phyloP scores from a whole-genome alignment of 2,797 vertebrate species.

The Tamandua tetradactyla region DNA sequence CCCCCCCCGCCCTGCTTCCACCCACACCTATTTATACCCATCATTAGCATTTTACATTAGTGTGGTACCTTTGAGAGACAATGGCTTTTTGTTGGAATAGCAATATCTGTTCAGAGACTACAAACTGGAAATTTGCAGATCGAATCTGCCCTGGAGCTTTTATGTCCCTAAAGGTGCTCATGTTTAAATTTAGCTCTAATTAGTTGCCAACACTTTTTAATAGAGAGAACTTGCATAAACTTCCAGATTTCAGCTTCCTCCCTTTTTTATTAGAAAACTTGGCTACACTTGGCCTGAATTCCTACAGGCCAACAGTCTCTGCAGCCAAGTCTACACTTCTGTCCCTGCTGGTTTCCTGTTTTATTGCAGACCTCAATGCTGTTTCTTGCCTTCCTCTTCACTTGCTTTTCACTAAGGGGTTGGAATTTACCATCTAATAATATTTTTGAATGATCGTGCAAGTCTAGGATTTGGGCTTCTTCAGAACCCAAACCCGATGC shows the following conservation, averaged over 20 bases:
- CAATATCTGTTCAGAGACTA: background rate
- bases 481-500: background rate
- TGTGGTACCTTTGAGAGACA: no score
- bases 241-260: background rate
- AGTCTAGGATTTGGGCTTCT: background rate
- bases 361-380: rapidly evolving
- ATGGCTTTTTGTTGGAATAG: background rate
- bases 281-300: background rate
- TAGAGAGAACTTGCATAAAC: background rate
- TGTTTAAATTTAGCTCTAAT: background rate
- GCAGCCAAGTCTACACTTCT: rapidly evolving
- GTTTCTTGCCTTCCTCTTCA: background rate
- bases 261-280: no score
- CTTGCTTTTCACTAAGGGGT: background rate
- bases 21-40: no score
- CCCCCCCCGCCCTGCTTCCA: no score
- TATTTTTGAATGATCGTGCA: no score
- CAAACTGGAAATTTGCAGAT: background rate
- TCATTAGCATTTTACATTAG: no score
- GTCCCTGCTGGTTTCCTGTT: rapidly evolving
- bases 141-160: background rate
- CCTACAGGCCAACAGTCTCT: background rate
- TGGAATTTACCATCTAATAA: background rate
- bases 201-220: background rate
- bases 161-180: background rate